phyloP scores from a whole-genome alignment of 2,797 vertebrate genomes.

The Eulemur albifrons region DNA sequence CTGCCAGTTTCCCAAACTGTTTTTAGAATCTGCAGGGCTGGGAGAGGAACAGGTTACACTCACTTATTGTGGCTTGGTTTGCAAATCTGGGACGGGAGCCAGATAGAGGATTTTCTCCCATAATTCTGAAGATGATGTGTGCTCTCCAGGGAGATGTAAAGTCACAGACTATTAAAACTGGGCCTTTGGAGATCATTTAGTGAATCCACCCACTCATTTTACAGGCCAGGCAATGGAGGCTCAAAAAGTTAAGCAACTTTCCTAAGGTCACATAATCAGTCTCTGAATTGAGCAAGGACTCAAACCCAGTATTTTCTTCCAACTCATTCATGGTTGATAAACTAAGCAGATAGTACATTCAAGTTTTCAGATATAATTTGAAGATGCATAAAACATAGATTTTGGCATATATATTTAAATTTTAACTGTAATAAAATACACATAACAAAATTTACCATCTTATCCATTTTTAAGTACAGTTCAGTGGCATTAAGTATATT shows the following conservation, averaged over 20 bases:
- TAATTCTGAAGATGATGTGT: not conserved
- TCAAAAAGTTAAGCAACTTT: not conserved
- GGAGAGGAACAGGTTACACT: not conserved
- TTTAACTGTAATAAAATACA: constrained; percentile 4
- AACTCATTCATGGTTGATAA: constrained; percentile 20
- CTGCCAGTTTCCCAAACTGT: not conserved
- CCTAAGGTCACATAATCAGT: not conserved
- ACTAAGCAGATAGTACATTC: not conserved
- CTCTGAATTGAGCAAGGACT: not conserved
- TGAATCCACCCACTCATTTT: not conserved
- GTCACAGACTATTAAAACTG: not conserved
- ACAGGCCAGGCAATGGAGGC: not conserved
- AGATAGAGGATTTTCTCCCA: not conserved
- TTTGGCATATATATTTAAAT: not conserved
- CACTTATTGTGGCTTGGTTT: not conserved
- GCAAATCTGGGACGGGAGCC: not conserved
- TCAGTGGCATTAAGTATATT: not conserved
- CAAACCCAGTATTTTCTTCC: not conserved
- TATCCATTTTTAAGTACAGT: not conserved
- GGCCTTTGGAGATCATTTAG: not conserved
- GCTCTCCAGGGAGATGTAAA: not conserved
- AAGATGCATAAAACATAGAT: not conserved
- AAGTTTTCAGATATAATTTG: not conserved
- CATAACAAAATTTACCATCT: not conserved
- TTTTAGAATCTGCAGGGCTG: constrained; percentile 1